Percentiles rank a stretch among this genome's conserved stretches.
phyloP scores from a whole-genome alignment of 2,888 invertebrate genomes.

The Tenodera sinensis region DNA sequence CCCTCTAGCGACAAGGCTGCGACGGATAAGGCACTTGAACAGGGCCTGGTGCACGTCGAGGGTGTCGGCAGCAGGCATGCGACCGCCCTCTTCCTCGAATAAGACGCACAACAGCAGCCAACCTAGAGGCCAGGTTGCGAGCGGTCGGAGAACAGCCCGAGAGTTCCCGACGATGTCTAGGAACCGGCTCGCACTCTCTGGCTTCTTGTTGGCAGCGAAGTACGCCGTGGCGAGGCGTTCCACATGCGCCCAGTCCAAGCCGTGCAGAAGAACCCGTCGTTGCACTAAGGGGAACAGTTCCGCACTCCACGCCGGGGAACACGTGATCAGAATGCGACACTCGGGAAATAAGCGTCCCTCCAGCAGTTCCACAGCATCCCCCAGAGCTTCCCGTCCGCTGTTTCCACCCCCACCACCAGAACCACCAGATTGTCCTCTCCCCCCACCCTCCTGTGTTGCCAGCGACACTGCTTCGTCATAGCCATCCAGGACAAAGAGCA shows the following conservation, averaged over 20 bases:
- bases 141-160: slow-evolving; percentile 42
- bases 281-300: slow-evolving; percentile 48
- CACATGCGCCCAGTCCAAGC: slow-evolving; percentile 50
- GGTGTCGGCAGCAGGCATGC: slow-evolving; percentile 44
- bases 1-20: slow-evolving; percentile 41
- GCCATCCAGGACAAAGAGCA: slow-evolving; percentile 53
- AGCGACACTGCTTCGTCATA: slow-evolving; percentile 47
- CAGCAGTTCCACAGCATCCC: slow-evolving; percentile 50
- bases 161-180: slow-evolving; percentile 25
- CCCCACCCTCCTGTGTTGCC: slow-evolving; percentile 36
- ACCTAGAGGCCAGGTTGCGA: slow-evolving; percentile 52
- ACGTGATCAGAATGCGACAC: slow-evolving; percentile 51
- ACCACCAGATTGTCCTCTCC: neutral
- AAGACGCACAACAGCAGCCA: slow-evolving; percentile 52
- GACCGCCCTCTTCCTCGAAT: slow-evolving; percentile 46
- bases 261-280: slow-evolving; percentile 49
- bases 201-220: slow-evolving; percentile 39
- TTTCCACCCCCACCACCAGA: slow-evolving; percentile 35
- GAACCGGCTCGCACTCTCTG: slow-evolving; percentile 31
- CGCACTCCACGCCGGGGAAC: slow-evolving; percentile 45
- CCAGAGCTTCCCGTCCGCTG: slow-evolving; percentile 44
- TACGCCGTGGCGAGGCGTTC: slow-evolving; percentile 49
- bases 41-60: slow-evolving; percentile 46
- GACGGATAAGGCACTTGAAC: slow-evolving; percentile 47
- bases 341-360: slow-evolving; percentile 54